Evolutionary conservation across 2,113 vertebrate genomes (phyloP), one percentile per base, ranked within the genome.

Genomic region (Silurus glanis): DNA sequence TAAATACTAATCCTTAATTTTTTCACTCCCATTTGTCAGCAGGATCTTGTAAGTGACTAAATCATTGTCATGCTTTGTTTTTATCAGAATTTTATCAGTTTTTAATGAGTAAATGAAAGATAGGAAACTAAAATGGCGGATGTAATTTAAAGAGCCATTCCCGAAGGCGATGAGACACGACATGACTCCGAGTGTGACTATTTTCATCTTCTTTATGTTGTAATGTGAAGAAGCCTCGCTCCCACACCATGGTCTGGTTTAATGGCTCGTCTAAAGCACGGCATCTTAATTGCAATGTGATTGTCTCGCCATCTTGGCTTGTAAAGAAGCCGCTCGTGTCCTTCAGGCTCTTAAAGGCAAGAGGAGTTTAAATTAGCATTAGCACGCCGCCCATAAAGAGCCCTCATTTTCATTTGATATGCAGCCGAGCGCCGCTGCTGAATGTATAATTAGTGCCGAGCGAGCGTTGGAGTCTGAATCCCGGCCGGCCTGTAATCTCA

Each of bases 221-320:
- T 80, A 51, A 58, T 69, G 76, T 56, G 80, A 67, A 80, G 51
- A 58, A 66, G 28, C 37, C 82, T 59, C 17, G 6, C 51, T 69
- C 45, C 37, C n/a, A 16, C 16, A 5, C 84, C 67, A 58, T 66
- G 53, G 83, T 87, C 59, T 71, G 56, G 45, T 79, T 89, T 80
- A 81, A 85, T 83, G 84, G 58, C 37, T 86, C 83, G 69, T 83
- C 67, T 83, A 83, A 84, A 89, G 16, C 28, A 51, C 59, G 83
- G 79, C 86, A 79, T 87, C 83, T 87, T 89, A 88, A 88, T 90
- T 89, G 89, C 79, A 55, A 69, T 87, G 80, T 86, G 82, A 86
- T 86, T 89, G 89, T 88, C 62, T 86, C 16, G 45, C 55, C 78
- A 16, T 82, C 83, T 55, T 25, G 64, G 64, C 62, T 61, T 87